phyloP scores from a whole-genome alignment of 2,113 vertebrate genomes.

The Rhynchomys soricoides region DNA sequence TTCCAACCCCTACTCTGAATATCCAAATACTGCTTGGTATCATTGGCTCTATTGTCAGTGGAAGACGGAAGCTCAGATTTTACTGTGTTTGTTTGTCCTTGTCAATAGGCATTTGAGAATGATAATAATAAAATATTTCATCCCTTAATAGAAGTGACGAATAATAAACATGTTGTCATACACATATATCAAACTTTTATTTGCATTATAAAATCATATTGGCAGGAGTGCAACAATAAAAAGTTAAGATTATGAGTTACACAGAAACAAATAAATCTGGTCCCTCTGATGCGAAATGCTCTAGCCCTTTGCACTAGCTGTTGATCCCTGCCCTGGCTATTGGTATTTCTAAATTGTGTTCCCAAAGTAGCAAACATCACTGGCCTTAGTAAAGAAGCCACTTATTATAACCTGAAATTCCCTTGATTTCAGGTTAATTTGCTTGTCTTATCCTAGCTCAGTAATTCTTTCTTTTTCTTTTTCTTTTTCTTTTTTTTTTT shows the following conservation, averaged over 20 bases:
- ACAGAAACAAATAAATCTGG: constrained; percentile 30
- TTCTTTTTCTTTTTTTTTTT: no score
- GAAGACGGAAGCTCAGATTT: constrained; percentile 1
- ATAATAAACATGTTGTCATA: constrained; percentile 39
- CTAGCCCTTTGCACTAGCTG: neutral
- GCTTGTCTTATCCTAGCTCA: neutral
- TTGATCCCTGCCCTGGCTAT: neutral
- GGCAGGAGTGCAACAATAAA: constrained; percentile 45
- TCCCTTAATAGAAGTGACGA: neutral
- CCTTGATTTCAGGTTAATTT: neutral
- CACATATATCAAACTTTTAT: constrained; percentile 44
- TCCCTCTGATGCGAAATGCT: neutral
- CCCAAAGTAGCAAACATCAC: neutral
- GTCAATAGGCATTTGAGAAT: neutral
- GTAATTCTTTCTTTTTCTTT: neutral
- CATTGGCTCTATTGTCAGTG: neutral
- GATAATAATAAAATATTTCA: constrained; percentile 15
- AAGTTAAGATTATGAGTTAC: constrained; percentile 22
- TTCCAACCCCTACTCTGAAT: neutral
- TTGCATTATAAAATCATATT: constrained; percentile 49
- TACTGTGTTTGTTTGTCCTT: neutral
- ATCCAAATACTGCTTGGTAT: neutral
- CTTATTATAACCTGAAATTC: neutral
- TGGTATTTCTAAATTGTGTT: neutral
- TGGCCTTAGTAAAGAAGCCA: neutral